A percentile compares a stretch with the other conserved stretches of the same genome.
Conservation (phyloP, 2,888 invertebrate genomes). For the Erebia palarica region DNA sequence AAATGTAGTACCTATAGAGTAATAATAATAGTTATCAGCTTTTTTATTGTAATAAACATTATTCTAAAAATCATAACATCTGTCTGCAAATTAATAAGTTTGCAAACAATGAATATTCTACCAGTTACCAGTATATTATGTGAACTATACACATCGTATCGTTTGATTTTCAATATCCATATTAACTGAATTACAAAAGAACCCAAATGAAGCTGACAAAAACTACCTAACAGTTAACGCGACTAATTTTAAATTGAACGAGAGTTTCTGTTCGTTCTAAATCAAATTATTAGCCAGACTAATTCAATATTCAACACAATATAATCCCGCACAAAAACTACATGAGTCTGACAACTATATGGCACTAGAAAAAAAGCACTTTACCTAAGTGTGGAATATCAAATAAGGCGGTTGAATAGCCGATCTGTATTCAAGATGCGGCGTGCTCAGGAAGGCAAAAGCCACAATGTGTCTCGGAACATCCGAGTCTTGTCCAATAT, state of each 20-base stretch:
- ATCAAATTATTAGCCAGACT: slow-evolving; percentile 36
- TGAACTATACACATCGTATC: not conserved
- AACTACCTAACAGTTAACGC: slow-evolving; percentile 25
- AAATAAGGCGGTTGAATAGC: slow-evolving; percentile 51
- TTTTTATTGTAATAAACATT: not conserved
- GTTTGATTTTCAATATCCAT: slow-evolving; percentile 1
- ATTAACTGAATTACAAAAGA: not conserved
- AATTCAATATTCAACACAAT: slow-evolving; percentile 37
- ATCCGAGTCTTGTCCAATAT: slow-evolving; percentile 71
- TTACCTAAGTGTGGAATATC: slow-evolving; percentile 61
- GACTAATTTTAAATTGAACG: slow-evolving; percentile 6
- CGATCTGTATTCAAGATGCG: slow-evolving; percentile 67
- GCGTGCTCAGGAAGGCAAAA: slow-evolving; percentile 67
- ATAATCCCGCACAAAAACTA: slow-evolving; percentile 34
- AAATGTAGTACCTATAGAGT: too few relatives aligned
- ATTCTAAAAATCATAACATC: not conserved
- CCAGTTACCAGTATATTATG: too few relatives aligned
- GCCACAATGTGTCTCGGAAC: slow-evolving; percentile 68
- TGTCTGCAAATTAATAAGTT: not conserved
- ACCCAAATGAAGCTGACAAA: slow-evolving; percentile 14
- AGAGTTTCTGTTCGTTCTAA: slow-evolving; percentile 17
- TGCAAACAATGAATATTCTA: not conserved
- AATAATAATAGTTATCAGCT: not conserved
- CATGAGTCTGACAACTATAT: slow-evolving; percentile 39
- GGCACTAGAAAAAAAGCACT: slow-evolving; percentile 59